Evolutionary conservation across 2,888 invertebrate genomes (phyloP).

Genomic region (Scaptomyza tumidula): DNA sequence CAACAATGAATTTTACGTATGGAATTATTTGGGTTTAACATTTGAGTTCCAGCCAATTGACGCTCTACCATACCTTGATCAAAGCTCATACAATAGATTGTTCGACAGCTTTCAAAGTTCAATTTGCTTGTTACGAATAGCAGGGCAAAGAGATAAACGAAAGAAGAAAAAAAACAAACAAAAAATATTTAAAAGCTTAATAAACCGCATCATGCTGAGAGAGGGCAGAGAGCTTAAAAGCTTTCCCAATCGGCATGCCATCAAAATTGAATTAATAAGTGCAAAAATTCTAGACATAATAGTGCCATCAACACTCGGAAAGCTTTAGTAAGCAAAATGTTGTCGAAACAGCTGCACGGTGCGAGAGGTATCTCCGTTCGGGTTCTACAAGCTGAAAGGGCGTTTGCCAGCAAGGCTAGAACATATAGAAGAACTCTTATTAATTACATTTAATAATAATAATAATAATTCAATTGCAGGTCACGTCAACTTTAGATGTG

Average conservation of each 20-base stretch:
- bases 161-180: background rate
- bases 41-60: background rate
- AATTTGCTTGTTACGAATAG: constrained; percentile 26
- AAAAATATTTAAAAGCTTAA: constrained; percentile 29
- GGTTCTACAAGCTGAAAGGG: constrained; percentile 21
- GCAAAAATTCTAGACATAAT: constrained; percentile 7
- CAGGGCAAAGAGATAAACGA: constrained; percentile 6
- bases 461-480: constrained; percentile 30
- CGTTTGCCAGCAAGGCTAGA: constrained; percentile 34
- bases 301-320: background rate
- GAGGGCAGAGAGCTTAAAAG: constrained; percentile 56
- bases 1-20: too few relatives aligned
- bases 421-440: background rate
- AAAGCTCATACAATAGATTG: background rate
- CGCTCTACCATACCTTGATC: background rate
- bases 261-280: constrained; percentile 27
- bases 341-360: constrained; percentile 46
- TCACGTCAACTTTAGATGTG: background rate
- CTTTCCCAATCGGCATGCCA: constrained; percentile 33
- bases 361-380: constrained; percentile 25
- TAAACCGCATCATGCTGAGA: constrained; percentile 30
- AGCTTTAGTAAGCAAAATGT: constrained; percentile 64
- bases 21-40: too few relatives aligned
- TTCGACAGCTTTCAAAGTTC: background rate
- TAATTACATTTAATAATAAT: background rate